Base-by-base conservation (phyloP, 2,888 invertebrate species). In the Oxycera nigricornis region DNA sequence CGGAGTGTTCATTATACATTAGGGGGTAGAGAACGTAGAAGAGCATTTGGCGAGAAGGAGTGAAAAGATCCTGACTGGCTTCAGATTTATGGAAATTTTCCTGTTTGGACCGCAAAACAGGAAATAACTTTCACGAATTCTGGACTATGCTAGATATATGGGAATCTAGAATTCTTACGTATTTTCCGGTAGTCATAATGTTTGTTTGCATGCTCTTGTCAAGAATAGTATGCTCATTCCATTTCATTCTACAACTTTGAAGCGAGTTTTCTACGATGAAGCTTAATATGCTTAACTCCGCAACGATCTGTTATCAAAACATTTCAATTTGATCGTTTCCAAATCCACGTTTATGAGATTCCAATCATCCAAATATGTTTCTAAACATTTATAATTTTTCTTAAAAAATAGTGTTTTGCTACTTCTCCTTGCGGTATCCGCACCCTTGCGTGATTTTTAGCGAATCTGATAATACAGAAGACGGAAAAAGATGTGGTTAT, bases 1-100 rank as follows among this genome's bases (percentile, higher is more conserved):
- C 7, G 31, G 9, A 28, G 30, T 61, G 17, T 20, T n/a, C 61
- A 17, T 17, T 59, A 4, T 28, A 14, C 46, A 46, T n/a, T 46
- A 17, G 46, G 46, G 46, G 11, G 46, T 17, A 46, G 46, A 11
- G 46, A 14, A 46, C 6, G 11, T 46, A 2, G 46, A 46, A 46
- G 11, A 7, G 46, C n/a, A 59, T 2, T 7, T 3, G 24, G 26
- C 31, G 31, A 17, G 31, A 61, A 61, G 30, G 31, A 61, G 61
- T 61, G 61, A 59, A 59, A 59, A n/a, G 57, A 59, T 24, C 6
- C n/a, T 9, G 14, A 1, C 22, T 4, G 7, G 11, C 17, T 11
- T 41, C 39, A 24, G 65, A 35, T 61, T 61, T 61, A 61, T 61
- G 61, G 24, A 65, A 39, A 41, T 65, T 24, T 39, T 65, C 24